Evolutionary conservation across 2,113 vertebrate genomes (phyloP), one percentile per base, ranked within the genome.

Genomic region (Heterocephalus glaber): DNA sequence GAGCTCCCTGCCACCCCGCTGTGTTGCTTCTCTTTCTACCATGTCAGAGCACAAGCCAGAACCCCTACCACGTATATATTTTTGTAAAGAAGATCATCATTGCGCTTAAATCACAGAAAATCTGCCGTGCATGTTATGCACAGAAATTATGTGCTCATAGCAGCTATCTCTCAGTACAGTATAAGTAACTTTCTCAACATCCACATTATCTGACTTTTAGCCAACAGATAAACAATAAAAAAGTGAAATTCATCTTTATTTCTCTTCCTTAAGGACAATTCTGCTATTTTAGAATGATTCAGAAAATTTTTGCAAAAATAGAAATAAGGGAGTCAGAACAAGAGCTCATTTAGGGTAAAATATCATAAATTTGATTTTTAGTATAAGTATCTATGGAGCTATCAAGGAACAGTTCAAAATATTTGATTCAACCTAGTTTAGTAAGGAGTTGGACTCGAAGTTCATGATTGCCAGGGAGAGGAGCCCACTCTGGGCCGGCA

Each of bases 261-360:
- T 89, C 86, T 81, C 65, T 35, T 66, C 41, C 58, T n/a, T 89
- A 44, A 81, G 28, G 49, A 68, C 5, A 85, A n/a, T 33, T 86
- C 17, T 83, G 3, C 54, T 72, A 82, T 81, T 74, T 68, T 35
- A 52, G 91, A 91, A 63, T 72, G 30, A 56, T 63, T 88, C 22
- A 20, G 26, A 72, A 72, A 41, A 72, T 24, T 49, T 90, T 16
- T 82, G 14, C 30, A 56, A 95, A 81, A 87, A 24, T 7, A 89
- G 61, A 63, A 88, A 89, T 35, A 4, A 86, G 3, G 1, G 8
- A 60, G 16, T 77, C 14, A 54, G 66, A 92, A 30, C 14, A 6
- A 92, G 47, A 92, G 41, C 33, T 65, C 38, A 26, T 52, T 84
- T 89, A 93, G n/a, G 41, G 41, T 70, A 87, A 65, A 65, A 66